Evolutionary conservation across 2,113 vertebrate species (phyloP), one percentile per base, ranked within the genome.

Genomic region (Daubentonia madagascariensis): DNA sequence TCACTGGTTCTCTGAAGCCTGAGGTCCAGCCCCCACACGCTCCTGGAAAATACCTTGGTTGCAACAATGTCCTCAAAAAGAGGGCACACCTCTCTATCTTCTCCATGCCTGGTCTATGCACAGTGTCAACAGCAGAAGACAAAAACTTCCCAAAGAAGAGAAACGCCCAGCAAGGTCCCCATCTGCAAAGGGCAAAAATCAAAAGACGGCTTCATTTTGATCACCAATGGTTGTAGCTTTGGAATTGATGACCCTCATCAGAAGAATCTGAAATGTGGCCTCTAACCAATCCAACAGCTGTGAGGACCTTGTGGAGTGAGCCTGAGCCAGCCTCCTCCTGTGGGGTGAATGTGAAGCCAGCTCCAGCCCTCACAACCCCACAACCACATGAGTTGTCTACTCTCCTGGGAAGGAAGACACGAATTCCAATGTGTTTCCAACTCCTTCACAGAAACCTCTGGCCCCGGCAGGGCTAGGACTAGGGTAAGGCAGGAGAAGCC

Each of bases 111-210:
- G 61, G 25, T 45, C 73, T 72, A 8, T n/a, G 50, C 32, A 67
- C 1, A 4, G 57, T 16, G 12, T 9, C 35, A 10, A 61, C 22
- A 16, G 25, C 30, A 80, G 6, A 57, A 65, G 23, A 63, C 16
- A 78, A 45, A 85, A 28, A 23, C n/a, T 52, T 91, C 63, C 93
- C 52, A 63, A 65, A 68, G 70, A 83, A 68, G 8, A 54, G 57
- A 78, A 16, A 50, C 2, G 10, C 11, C 67, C 61, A 91, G 30
- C 57, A 85, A 79, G 57, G 6, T 18, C 13, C 17, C n/a, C 73
- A 1, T 81, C 54, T 50, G 61, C 37, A 78, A 83, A 91, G 32
- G 63, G 20, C 30, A 93, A 72, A 57, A n/a, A 22, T 10, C 52
- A 70, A 94, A 96, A 86, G 17, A 45, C 48, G 67, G 25, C 25